Evolutionary conservation across 2,888 invertebrate genomes (phyloP), one percentile per base, ranked within the genome.

Genomic region (Nebria brevicollis): DNA sequence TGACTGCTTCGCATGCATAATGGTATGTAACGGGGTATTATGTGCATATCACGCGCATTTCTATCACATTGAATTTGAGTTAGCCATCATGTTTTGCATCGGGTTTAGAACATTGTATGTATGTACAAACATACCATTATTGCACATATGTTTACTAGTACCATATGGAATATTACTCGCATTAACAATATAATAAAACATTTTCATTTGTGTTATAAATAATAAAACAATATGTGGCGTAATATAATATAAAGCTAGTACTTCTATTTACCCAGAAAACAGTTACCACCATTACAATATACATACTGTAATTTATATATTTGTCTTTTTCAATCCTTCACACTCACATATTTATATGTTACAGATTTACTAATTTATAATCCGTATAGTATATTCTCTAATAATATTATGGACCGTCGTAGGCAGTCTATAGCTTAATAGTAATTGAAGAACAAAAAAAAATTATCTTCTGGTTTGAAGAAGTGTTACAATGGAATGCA

Each of bases 41-140:
- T 81, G 81, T 81, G 81, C 81, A 81, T 81, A 81, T 81, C 81
- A 81, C 76, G 77, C 72, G 81, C 77, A 66, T 77, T 81, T 81
- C 81, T 77, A 81, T 81, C 77, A 81, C 81, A 72, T 54, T 54
- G 54, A 54, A 54, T 54, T 13, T 6, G 7, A 54, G 54, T 54
- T 54, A 11, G 54, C 54, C 13, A 54, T 13, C 54, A 54, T 54
- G 54, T 81, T 81, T 80, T 76, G 64, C 26, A 64, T 15, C 26
- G 70, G 26, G n/a, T 26, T 34, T 15, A n/a, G 34, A 25, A 15
- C 70, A 70, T 70, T 70, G 66, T 25, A 25, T 13, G 65, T 65
- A 15, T 65, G 13, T 65, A n/a, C n/a, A n/a, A 65, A 65, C 66
- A 66, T 66, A 11, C 15, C 70, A 70, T 15, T 20, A 20, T 20